These are phyloP conservation scores for Apoda limacodes DNA, from an alignment of 2,888 invertebrate species.

Conservation along the genomic window DNA sequence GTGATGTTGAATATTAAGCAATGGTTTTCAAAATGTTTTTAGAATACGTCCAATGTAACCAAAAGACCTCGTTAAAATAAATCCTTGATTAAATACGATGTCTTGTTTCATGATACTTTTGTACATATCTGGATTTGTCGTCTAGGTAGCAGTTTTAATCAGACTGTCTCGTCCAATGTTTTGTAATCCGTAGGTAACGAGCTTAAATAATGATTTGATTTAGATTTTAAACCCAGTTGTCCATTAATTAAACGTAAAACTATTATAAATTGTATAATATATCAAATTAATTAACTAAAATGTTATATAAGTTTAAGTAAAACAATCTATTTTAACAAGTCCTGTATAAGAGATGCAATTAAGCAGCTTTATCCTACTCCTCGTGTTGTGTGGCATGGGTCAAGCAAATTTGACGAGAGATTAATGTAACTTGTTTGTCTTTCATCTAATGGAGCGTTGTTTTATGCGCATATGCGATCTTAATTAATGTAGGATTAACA, in stretches of 20 bases:
- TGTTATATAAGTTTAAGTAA: too few species aligned
- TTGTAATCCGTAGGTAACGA: constrained; percentile 67
- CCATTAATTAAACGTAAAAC: background rate
- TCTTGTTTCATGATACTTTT: constrained; percentile 40
- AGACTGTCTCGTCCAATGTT: constrained; percentile 62
- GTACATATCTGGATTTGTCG: constrained; percentile 36
- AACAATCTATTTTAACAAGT: too few species aligned
- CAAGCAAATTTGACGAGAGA: constrained; percentile 56
- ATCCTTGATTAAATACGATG: constrained; percentile 39
- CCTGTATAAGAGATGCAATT: too few species aligned
- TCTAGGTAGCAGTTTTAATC: constrained; percentile 57
- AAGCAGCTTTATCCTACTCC: constrained; percentile 27
- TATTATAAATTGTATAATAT: too few species aligned
- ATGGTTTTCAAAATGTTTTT: constrained; percentile 18
- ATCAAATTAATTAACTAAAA: too few species aligned
- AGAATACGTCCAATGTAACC: constrained; percentile 1
- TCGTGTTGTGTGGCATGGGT: constrained; percentile 28
- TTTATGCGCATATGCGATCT: constrained; percentile 28
- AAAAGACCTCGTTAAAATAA: constrained; percentile 35
- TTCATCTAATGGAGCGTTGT: constrained; percentile 44
- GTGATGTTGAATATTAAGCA: constrained; percentile 51
- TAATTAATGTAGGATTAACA: constrained; percentile 27
- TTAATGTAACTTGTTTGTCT: constrained; percentile 59
- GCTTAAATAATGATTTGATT: constrained; percentile 23
- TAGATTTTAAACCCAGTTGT: too few species aligned